phyloP scores from a whole-genome alignment of 2,797 vertebrate species.

The Pelodytes ibericus region DNA sequence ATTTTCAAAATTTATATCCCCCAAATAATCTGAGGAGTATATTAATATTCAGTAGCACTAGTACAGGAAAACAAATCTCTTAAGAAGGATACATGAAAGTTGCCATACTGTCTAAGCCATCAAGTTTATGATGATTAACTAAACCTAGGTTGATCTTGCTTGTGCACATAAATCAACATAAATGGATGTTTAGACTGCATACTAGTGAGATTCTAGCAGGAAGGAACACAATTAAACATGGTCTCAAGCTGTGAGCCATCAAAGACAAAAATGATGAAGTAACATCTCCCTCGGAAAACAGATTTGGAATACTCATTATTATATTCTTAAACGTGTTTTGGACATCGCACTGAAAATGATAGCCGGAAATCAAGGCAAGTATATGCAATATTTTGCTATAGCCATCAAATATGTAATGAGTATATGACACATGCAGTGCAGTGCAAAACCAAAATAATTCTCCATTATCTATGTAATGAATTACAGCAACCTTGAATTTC shows the following conservation, averaged over 20 bases:
- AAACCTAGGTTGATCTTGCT: slow-evolving; percentile 52
- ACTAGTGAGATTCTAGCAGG: slow-evolving; percentile 56
- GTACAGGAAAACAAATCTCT: slow-evolving; percentile 34
- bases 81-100: slow-evolving; percentile 41
- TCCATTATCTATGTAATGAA: slow-evolving; percentile 1
- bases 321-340: slow-evolving; percentile 58
- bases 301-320: slow-evolving; percentile 60
- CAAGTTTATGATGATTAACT: slow-evolving; percentile 63
- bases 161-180: slow-evolving; percentile 63
- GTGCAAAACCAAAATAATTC: not conserved
- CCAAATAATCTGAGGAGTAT: slow-evolving; percentile 31
- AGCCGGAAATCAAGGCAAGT: slow-evolving; percentile 19
- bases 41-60: slow-evolving; percentile 40
- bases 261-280: slow-evolving; percentile 59
- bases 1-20: slow-evolving; percentile 30
- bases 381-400: not conserved
- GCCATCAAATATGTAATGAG: slow-evolving; percentile 59
- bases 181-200: slow-evolving; percentile 60
- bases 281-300: slow-evolving; percentile 57
- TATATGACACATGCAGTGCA: not conserved
- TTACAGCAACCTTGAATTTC: not conserved
- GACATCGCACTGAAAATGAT: slow-evolving; percentile 56
- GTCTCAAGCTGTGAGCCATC: slow-evolving; percentile 63
- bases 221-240: slow-evolving; percentile 64
- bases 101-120: slow-evolving; percentile 59